phyloP scores from a whole-genome alignment of 2,113 vertebrate species.

The Percopsis transmontana region DNA sequence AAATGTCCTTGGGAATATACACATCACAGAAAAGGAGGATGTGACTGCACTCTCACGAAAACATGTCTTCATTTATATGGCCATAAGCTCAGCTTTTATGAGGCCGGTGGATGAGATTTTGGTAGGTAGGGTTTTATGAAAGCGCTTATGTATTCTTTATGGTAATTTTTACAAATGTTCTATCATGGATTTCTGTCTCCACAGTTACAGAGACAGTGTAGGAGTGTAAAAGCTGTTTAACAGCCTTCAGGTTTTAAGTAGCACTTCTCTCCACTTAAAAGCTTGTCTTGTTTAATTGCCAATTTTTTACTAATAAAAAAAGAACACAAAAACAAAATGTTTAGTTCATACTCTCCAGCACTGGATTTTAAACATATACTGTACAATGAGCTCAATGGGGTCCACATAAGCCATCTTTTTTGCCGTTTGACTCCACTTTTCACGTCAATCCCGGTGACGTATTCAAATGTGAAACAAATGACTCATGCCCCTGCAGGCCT shows the following conservation, averaged over 20 bases:
- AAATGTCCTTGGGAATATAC: constrained; percentile 67
- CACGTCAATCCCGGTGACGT: constrained; percentile 61
- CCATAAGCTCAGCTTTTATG: constrained; percentile 53
- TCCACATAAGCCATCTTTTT: constrained; percentile 17
- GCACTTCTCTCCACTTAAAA: not conserved
- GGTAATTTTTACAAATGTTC: not conserved
- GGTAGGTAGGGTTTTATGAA: constrained; percentile 18
- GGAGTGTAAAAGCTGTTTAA: not conserved
- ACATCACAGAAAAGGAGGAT: constrained; percentile 60
- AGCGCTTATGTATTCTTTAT: too few species aligned
- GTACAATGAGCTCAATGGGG: constrained; percentile 39
- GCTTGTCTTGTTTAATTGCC: constrained; percentile 23
- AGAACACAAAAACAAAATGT: not conserved
- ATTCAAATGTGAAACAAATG: constrained; percentile 67
- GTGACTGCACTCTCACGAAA: constrained; percentile 41
- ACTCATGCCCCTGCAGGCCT: constrained; percentile 45
- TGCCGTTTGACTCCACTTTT: constrained; percentile 50
- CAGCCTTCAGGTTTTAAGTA: constrained; percentile 1
- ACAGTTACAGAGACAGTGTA: not conserved
- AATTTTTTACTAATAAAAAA: constrained; percentile 13
- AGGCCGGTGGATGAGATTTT: constrained; percentile 57
- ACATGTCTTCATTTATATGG: constrained; percentile 62
- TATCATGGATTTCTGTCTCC: not conserved
- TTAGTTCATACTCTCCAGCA: constrained; percentile 1
- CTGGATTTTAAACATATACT: constrained; percentile 23